Base-by-base conservation (phyloP, 1,140 invertebrate species). In the Zaprionus lachaisei region DNA sequence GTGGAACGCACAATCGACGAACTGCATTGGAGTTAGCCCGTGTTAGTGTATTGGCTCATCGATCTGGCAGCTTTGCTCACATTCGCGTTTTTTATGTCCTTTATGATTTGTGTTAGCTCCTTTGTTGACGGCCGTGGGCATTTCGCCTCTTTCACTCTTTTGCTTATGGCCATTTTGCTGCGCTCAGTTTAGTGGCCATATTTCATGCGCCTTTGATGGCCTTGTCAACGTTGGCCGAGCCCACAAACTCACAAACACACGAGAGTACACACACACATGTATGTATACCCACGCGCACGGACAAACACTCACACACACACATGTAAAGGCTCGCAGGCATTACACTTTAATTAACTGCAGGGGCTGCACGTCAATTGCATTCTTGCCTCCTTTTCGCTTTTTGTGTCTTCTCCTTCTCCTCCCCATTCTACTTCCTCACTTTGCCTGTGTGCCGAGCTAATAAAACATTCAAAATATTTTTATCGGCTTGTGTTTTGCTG, bases 401-500 rank as follows among this genome's bases (percentile, higher is more conserved):
- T 28, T 41, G 44, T 17, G n/a, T 24, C 26, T 44, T 7, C 24
- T 38, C 15, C 34, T 41, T 0, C 11, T 22, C 15, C 28, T 38
- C 22, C 24, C 24, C 26, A 6, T 34, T 26, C 34, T 12, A 37
- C 15, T 17, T 31, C 31, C 9, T 26, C 60, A 7, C 6, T 24
- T 7, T 15, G 58, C 20, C 24, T 28, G 37, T 54, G 60, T 55
- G 65, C 34, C 17, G 49, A 67, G 80, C 76, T 83, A 82, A 82
- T 82, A 82, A 82, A 82, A 82, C 80, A 82, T 82, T 79, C 66
- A 68, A 82, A 79, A 82, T 83, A 82, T 83, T 82, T 83, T 79
- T 82, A 57, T 82, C 67, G 80, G 71, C 80, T 76, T 68, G 80
- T 76, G 78, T 79, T 72, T 71, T 83, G 49, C 61, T 55, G 47